Evolutionary conservation across 2,113 vertebrate species (phyloP).

Genomic region (Accipiter virgatus): DNA sequence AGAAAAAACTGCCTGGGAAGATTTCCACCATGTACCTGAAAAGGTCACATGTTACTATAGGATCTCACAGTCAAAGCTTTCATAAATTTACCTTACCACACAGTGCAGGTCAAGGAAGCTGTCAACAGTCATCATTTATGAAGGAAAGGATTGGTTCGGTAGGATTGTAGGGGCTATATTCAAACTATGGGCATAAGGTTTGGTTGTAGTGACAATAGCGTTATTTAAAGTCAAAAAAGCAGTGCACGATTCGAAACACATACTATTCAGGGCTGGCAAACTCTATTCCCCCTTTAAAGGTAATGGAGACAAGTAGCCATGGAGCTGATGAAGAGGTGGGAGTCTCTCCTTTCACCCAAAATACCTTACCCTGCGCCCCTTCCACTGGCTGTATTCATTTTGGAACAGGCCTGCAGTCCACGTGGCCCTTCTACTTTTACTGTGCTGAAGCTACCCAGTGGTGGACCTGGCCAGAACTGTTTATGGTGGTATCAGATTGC

Average conservation of each 20-base stretch:
- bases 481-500: not conserved
- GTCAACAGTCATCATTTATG: not conserved
- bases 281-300: not conserved
- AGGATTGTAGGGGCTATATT: not conserved
- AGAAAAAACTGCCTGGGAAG: not conserved
- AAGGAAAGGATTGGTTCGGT: not conserved
- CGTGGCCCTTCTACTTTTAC: not conserved
- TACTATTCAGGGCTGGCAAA: not conserved
- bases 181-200: not conserved
- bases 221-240: not conserved
- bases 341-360: not conserved
- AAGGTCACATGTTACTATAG: not conserved
- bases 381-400: not conserved
- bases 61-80: not conserved
- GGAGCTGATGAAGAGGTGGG: not conserved
- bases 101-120: not conserved
- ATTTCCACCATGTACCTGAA: not conserved
- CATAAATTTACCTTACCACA: not conserved
- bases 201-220: not conserved
- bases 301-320: not conserved
- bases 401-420: not conserved
- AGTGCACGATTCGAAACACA: not conserved
- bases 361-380: not conserved
- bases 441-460: not conserved
- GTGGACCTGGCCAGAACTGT: not conserved